A percentile compares a stretch with the other conserved stretches of the same genome.
Conservation (phyloP, 35 echinoderm and acorn worm genomes). For the Nesometra sesokonis region DNA sequence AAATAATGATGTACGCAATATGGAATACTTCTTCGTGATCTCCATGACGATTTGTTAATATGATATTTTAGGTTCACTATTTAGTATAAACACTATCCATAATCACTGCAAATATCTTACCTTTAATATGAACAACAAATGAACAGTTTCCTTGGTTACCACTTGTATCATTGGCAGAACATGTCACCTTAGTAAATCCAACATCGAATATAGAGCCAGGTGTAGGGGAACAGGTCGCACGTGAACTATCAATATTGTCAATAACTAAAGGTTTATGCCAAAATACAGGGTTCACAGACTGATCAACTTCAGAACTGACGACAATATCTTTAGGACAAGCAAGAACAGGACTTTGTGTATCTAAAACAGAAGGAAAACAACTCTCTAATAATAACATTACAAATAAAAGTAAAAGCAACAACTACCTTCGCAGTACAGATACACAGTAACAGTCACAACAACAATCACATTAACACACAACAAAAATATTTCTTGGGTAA, state of each 20-base stretch:
- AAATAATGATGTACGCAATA: too few relatives aligned
- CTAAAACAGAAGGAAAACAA: background rate
- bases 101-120: too few relatives aligned
- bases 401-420: too few relatives aligned
- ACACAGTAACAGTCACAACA: too few relatives aligned
- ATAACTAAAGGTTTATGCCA: background rate
- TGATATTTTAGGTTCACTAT: too few relatives aligned
- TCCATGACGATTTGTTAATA: too few relatives aligned
- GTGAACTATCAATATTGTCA: background rate
- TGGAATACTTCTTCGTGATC: too few relatives aligned
- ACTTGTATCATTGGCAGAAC: constrained; percentile 2
- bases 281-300: background rate
- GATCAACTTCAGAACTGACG: background rate
- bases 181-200: background rate
- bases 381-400: too few relatives aligned
- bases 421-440: too few relatives aligned
- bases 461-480: too few relatives aligned
- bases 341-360: background rate
- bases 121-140: constrained; percentile 7
- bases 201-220: background rate
- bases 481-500: too few relatives aligned
- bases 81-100: too few relatives aligned
- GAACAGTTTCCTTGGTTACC: constrained; percentile 8
- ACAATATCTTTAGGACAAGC: background rate
- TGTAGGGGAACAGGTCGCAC: background rate